Conservation (phyloP, 2,113 vertebrate species). For the Microtus montanus region DNA sequence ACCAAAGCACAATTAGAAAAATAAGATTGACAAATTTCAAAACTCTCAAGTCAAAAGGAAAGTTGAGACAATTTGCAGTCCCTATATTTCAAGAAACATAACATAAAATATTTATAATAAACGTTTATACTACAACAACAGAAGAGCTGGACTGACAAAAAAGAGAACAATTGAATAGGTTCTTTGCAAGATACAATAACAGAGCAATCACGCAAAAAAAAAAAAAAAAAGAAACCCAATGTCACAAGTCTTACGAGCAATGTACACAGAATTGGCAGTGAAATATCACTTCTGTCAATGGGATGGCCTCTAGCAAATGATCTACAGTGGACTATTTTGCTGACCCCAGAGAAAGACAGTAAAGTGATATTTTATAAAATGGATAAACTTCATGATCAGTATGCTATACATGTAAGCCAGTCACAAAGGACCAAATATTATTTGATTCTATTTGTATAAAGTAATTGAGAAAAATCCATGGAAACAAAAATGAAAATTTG, state of each 20-base stretch:
- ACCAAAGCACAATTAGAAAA: neutral
- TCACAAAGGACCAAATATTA: neutral
- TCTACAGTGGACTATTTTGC: neutral
- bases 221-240: neutral
- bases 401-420: neutral
- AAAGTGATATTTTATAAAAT: neutral
- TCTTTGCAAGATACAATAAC: neutral
- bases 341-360: neutral
- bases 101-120: neutral
- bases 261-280: neutral
- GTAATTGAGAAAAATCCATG: neutral
- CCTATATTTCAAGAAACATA: neutral
- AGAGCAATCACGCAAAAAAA: no score
- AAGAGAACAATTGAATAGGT: neutral
- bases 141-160: neutral
- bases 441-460: neutral
- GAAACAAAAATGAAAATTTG: neutral
- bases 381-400: neutral
- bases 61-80: neutral
- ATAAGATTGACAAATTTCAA: neutral
- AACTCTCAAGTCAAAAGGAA: neutral
- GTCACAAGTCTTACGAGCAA: neutral
- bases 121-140: neutral
- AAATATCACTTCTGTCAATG: neutral
- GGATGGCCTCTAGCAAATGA: neutral